Evolutionary conservation across 2,888 invertebrate species (phyloP).

Genomic region (Lasius fuliginosus): DNA sequence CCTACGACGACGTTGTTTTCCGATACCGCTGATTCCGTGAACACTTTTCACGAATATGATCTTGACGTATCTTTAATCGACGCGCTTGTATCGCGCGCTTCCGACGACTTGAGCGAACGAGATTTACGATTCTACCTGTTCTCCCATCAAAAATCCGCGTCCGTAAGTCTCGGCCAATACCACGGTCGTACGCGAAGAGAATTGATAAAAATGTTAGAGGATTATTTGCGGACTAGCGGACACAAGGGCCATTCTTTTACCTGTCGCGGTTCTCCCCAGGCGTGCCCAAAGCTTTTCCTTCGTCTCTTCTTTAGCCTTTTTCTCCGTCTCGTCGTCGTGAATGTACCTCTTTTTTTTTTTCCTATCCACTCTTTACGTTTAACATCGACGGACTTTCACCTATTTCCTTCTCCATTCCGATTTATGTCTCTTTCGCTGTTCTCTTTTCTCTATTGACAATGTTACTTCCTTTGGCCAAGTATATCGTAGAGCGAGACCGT

Average conservation of each 20-base stretch:
- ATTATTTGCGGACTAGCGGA: slow-evolving; percentile 77
- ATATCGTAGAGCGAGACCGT: slow-evolving; percentile 68
- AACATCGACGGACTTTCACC: slow-evolving; percentile 56
- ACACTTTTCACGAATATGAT: neutral
- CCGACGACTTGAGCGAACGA: slow-evolving; percentile 5
- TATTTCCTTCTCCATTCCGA: slow-evolving; percentile 16
- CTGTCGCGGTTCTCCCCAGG: slow-evolving; percentile 42
- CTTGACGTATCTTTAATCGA: slow-evolving; percentile 3
- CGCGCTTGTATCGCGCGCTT: neutral
- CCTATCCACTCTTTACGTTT: slow-evolving; percentile 59
- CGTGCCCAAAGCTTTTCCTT: slow-evolving; percentile 12
- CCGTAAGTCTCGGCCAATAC: slow-evolving; percentile 34
- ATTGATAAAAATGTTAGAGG: slow-evolving; percentile 82
- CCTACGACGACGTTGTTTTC: neutral
- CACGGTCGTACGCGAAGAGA: slow-evolving; percentile 66
- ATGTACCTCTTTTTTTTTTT: slow-evolving; percentile 47
- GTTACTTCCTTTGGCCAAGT: slow-evolving; percentile 70
- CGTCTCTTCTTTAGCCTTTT: neutral
- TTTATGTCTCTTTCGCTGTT: slow-evolving; percentile 28
- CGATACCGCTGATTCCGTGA: slow-evolving; percentile 16
- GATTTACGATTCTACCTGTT: slow-evolving; percentile 44
- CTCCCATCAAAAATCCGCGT: slow-evolving; percentile 18
- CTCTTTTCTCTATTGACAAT: slow-evolving; percentile 59
- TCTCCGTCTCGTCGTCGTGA: no score
- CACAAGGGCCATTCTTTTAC: slow-evolving; percentile 75